These are phyloP conservation scores for Chrysochloris asiatica DNA, from an alignment of 2,113 vertebrate species.

Conservation along the genomic window DNA sequence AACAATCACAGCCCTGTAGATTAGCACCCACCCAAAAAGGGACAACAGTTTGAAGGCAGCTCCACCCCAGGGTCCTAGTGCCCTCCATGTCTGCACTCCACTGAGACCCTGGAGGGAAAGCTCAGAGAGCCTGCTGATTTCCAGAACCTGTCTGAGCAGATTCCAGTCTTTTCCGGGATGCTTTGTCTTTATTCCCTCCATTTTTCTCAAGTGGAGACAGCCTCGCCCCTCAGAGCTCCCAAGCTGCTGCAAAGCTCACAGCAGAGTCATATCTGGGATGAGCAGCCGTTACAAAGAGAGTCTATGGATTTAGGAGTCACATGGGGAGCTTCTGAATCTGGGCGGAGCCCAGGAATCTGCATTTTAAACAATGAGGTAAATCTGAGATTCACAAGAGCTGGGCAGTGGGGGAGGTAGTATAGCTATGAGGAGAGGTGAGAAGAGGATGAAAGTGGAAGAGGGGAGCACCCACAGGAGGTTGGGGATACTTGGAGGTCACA, in stretches of 20 bases:
- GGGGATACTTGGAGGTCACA: background rate
- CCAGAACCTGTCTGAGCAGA: slow-evolving; percentile 64
- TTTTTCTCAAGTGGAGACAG: slow-evolving; percentile 21
- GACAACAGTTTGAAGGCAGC: background rate
- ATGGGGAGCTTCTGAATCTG: background rate
- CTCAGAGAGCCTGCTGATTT: background rate
- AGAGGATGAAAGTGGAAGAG: background rate
- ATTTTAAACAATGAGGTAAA: background rate
- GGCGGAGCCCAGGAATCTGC: background rate
- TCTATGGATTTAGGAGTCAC: background rate
- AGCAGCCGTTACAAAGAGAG: background rate
- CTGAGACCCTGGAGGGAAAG: background rate
- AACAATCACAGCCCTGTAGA: slow-evolving; percentile 1
- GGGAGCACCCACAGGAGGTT: background rate
- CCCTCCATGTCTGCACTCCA: background rate
- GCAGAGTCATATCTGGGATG: background rate
- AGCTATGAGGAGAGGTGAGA: background rate
- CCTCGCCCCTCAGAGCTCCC: background rate
- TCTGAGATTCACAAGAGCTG: background rate
- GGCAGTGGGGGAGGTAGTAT: background rate
- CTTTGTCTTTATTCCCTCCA: slow-evolving; percentile 50
- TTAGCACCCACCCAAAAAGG: background rate
- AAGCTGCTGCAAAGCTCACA: background rate
- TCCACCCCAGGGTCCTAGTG: background rate
- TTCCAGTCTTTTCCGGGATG: slow-evolving; percentile 52